Evolutionary conservation across 2,113 vertebrate species (phyloP).

Genomic region (Perognathus longimembris): DNA sequence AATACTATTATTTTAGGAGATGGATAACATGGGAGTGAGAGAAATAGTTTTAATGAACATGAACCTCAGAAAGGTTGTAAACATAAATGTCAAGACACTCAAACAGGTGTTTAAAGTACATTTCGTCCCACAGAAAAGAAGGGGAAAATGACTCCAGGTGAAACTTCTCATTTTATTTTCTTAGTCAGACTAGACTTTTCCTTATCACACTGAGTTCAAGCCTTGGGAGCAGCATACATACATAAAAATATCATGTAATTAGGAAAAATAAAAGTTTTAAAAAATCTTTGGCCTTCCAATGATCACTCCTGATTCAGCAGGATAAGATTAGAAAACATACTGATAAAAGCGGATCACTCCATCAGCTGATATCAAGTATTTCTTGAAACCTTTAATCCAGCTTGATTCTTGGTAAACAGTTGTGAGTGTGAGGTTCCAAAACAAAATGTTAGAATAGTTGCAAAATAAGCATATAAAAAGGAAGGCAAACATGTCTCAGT

Average conservation of each 20-base stretch:
- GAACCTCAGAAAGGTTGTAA: neutral
- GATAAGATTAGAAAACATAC: neutral
- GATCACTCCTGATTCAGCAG: neutral
- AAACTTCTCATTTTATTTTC: no score
- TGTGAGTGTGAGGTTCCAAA: conserved; percentile 19
- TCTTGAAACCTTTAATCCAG: conserved; percentile 35
- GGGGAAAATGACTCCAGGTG: neutral
- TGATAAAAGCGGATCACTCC: neutral
- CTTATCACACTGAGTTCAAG: neutral
- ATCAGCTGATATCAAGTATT: neutral
- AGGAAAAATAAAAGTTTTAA: conserved; percentile 46
- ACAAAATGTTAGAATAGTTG: neutral
- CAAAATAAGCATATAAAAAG: conserved; percentile 36
- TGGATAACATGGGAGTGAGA: neutral
- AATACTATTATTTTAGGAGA: conserved; percentile 42
- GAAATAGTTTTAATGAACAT: conserved; percentile 37
- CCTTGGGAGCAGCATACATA: no score
- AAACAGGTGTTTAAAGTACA: neutral
- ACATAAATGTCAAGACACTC: neutral
- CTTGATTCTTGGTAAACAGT: conserved; percentile 43
- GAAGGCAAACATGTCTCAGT: neutral
- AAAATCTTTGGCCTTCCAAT: neutral
- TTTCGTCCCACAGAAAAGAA: neutral
- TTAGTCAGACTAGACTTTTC: neutral
- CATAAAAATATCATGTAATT: neutral